Percentiles rank a stretch among this genome's conserved stretches.
phyloP scores from a whole-genome alignment of 53 echinoderm and acorn worm genomes.

The Stichopus horrens region DNA sequence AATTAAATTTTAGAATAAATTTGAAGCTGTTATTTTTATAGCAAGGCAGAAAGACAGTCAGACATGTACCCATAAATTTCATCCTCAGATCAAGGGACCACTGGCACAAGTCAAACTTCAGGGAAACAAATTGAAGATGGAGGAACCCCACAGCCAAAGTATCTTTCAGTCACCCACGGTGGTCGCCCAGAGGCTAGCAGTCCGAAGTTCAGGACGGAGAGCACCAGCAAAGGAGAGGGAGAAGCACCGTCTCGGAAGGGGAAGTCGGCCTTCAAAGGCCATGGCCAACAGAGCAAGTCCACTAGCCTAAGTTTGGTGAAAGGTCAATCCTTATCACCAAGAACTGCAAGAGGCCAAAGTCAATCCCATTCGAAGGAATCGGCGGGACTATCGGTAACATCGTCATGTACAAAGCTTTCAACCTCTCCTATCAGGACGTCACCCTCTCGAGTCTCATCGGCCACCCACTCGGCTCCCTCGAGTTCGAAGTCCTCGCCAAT shows the following conservation, averaged over 20 bases:
- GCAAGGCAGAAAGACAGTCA: too few relatives aligned
- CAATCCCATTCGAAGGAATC: not conserved
- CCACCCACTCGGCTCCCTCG: slow-evolving; percentile 6
- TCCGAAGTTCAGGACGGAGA: not conserved
- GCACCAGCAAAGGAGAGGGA: slow-evolving; percentile 2
- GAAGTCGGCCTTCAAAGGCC: slow-evolving; percentile 14
- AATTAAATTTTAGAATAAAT: too few relatives aligned
- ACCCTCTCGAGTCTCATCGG: slow-evolving; percentile 4
- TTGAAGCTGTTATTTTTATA: too few relatives aligned
- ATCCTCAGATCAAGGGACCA: not conserved
- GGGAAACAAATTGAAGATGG: not conserved
- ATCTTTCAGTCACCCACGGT: not conserved
- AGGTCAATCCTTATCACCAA: not conserved
- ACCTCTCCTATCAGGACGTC: slow-evolving; percentile 18
- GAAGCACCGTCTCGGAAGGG: slow-evolving; percentile 1
- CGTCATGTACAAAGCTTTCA: slow-evolving; percentile 17
- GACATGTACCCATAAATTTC: not conserved
- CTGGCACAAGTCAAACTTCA: slow-evolving; percentile 13
- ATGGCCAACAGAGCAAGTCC: slow-evolving; percentile 26
- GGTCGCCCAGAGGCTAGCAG: too few relatives aligned
- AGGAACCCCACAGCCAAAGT: not conserved
- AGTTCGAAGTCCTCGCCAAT: slow-evolving; percentile 17
- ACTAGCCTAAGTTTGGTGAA: not conserved
- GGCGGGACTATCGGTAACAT: not conserved
- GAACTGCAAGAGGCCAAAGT: not conserved